These are phyloP conservation scores for Siderastrea siderea DNA, from an alignment of 92 coral and sea anemone species.

Conservation along the genomic window DNA sequence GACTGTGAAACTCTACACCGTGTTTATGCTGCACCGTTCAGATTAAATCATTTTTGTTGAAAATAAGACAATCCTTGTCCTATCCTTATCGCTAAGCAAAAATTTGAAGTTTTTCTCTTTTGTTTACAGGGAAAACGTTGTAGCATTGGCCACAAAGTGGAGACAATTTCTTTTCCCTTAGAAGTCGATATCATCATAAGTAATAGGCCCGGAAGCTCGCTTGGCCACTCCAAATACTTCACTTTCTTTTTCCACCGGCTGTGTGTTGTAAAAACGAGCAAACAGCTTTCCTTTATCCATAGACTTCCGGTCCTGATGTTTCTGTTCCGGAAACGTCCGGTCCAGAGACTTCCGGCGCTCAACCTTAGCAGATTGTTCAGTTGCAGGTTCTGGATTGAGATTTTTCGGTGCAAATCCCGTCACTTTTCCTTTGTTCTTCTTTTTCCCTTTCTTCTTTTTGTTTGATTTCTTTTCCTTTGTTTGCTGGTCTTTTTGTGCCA, in stretches of 20 bases:
- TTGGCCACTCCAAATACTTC: constrained; percentile 55
- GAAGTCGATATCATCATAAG: constrained; percentile 69
- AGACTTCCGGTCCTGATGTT: constrained; percentile 8
- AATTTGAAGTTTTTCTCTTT: too few species aligned
- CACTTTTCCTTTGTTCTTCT: constrained; percentile 42
- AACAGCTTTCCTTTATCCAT: constrained; percentile 6
- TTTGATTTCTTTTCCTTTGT: constrained; percentile 17
- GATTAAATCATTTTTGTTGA: too few species aligned
- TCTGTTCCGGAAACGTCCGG: not conserved
- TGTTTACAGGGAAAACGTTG: not conserved
- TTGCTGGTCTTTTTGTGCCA: constrained; percentile 32
- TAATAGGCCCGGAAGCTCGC: constrained; percentile 43
- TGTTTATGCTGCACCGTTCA: too few species aligned
- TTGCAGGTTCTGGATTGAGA: not conserved
- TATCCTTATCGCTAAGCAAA: too few species aligned
- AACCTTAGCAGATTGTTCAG: not conserved
- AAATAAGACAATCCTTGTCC: too few species aligned
- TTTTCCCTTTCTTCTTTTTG: constrained; percentile 55
- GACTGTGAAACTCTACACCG: too few species aligned
- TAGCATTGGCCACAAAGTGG: not conserved
- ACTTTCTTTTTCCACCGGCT: constrained; percentile 40
- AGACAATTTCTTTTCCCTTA: not conserved
- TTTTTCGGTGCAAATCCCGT: not conserved
- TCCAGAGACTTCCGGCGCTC: not conserved
- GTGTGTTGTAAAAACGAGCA: constrained; percentile 44